phyloP scores from a whole-genome alignment of 2,113 vertebrate species.

The Bos javanicus region DNA sequence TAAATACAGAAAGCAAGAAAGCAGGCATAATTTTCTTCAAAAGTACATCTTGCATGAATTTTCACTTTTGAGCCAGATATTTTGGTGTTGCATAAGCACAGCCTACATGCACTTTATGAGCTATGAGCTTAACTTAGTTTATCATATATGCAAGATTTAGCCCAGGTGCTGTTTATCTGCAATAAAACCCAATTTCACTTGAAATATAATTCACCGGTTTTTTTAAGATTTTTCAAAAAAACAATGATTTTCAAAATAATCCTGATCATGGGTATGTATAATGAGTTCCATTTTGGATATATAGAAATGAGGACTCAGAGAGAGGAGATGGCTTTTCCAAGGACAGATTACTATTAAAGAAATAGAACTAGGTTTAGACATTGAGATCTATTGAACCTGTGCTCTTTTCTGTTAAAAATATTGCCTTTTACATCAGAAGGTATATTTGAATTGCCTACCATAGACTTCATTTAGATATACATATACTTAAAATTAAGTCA shows the following conservation, averaged over 20 bases:
- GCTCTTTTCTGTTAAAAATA: background rate
- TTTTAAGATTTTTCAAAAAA: background rate
- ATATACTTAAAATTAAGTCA: conserved; percentile 30
- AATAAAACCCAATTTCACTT: conserved; percentile 2
- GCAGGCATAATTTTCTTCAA: background rate
- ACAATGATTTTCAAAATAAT: conserved; percentile 2
- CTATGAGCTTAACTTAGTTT: background rate
- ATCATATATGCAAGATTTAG: background rate
- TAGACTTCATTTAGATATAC: background rate
- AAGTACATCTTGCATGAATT: background rate
- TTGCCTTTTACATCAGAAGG: background rate
- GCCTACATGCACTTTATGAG: background rate
- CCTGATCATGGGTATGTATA: background rate
- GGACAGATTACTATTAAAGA: background rate
- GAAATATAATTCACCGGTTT: background rate
- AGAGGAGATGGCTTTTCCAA: conserved; percentile 2
- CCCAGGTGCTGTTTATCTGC: background rate
- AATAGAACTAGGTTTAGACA: background rate
- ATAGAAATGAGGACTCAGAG: background rate
- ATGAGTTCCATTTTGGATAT: conserved; percentile 1
- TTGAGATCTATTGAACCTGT: background rate
- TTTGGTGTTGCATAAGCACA: background rate
- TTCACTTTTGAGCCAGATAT: background rate
- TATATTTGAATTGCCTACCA: background rate
- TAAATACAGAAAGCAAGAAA: background rate